Evolutionary conservation across 2,888 invertebrate genomes (phyloP).

Genomic region (Odontothrips loti): DNA sequence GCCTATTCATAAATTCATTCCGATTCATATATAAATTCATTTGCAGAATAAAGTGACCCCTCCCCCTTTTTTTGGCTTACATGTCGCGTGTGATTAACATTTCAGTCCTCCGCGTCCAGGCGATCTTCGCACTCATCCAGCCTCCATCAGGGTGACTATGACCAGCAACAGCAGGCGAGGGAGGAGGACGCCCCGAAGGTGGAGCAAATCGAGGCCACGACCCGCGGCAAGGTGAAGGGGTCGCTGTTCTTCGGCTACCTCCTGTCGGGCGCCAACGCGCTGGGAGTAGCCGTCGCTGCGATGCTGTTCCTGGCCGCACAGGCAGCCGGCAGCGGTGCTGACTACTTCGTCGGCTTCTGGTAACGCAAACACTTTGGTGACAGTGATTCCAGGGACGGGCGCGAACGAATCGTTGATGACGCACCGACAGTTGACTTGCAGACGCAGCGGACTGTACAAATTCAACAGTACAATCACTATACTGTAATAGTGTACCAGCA

Average conservation of each 20-base stretch:
- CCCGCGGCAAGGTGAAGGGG: conserved; percentile 28
- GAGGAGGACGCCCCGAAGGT: background rate
- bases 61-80: too few species aligned
- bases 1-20: too few species aligned
- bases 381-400: too few species aligned
- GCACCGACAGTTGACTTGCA: too few species aligned
- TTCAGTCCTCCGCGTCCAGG: background rate
- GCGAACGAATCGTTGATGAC: too few species aligned
- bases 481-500: too few species aligned
- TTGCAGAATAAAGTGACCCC: too few species aligned
- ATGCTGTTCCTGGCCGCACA: conserved; percentile 54
- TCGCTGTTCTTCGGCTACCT: conserved; percentile 28
- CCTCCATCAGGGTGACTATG: background rate
- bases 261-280: conserved; percentile 23
- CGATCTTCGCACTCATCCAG: background rate
- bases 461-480: too few species aligned
- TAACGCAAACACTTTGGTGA: conserved; percentile 39
- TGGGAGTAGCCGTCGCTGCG: background rate
- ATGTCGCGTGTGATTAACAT: too few species aligned
- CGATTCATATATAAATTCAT: too few species aligned
- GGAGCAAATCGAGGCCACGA: conserved; percentile 27
- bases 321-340: conserved; percentile 44
- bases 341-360: conserved; percentile 45
- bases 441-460: too few species aligned
- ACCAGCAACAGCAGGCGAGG: background rate